Evolutionary conservation across 2,797 vertebrate species (phyloP).

Genomic region (Cottoperca gobio): DNA sequence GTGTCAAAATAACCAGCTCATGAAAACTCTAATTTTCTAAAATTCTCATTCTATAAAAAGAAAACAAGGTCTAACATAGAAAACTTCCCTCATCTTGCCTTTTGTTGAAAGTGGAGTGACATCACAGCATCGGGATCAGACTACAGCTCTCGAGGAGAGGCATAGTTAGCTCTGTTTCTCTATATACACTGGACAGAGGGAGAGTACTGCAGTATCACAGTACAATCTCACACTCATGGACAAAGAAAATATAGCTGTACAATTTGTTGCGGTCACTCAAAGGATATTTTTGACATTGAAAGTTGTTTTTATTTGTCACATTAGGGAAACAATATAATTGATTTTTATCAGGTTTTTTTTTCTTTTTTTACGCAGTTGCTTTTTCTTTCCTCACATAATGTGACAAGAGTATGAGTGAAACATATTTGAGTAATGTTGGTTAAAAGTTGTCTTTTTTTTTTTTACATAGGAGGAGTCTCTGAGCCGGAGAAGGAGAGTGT

Average conservation of each 20-base stretch:
- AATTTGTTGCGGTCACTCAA: conserved; percentile 47
- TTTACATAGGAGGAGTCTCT: not conserved
- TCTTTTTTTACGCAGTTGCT: not conserved
- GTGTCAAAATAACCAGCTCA: conserved; percentile 10
- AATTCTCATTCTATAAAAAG: conserved; percentile 22
- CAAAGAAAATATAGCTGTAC: conserved; percentile 52
- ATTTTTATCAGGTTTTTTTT: not conserved
- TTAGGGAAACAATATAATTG: conserved; percentile 29
- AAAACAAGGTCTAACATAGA: conserved; percentile 39
- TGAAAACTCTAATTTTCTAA: conserved; percentile 25
- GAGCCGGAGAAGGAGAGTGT: not conserved
- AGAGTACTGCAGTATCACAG: conserved; percentile 26
- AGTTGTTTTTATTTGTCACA: conserved; percentile 32
- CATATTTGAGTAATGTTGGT: not conserved
- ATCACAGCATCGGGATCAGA: conserved; percentile 50
- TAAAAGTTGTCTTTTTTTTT: conserved; percentile 3
- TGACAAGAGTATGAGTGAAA: conserved; percentile 11
- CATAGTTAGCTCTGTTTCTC: conserved; percentile 35
- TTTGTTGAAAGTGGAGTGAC: conserved; percentile 32
- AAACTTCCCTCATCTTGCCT: conserved; percentile 56
- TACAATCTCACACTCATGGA: conserved; percentile 17
- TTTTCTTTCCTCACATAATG: not conserved
- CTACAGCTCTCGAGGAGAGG: conserved; percentile 32
- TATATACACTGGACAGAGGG: conserved; percentile 38
- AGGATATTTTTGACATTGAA: conserved; percentile 10